Evolutionary conservation across 1,140 invertebrate species (phyloP), one percentile per base, ranked within the genome.

Genomic region (Calephelis virginiensis): DNA sequence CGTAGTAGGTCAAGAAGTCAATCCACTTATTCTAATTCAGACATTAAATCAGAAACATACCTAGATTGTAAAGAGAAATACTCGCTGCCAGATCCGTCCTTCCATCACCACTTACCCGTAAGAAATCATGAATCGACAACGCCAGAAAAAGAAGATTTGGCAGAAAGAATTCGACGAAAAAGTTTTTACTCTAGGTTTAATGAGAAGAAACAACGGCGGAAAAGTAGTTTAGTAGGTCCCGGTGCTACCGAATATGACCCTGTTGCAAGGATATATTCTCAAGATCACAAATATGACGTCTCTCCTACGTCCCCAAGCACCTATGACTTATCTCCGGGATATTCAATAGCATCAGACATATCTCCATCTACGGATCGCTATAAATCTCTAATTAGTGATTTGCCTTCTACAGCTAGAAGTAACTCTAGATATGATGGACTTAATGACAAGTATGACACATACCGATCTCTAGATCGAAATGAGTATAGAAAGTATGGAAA

Each of bases 131-230:
- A 91, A 66, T 82, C 84, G 8, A 80, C 79, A 45, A 81, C 85
- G 7, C 86, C 89, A 12, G 91, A 92, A 73, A 84, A 92, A 48
- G 96, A 97, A 79, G 95, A 95, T 45, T 95, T 97, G 10, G 94
- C 95, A 45, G 97, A 98, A 77, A 92, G 97, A 72, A 98, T 98
- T 69, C 92, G 96, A 72, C 92, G 97, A 14, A 97, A 97, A 82
- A 97, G 96, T 82, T 98, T 97, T 86, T 98, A 97, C 79, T 95
- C 95, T 6, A 93, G 96, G 66, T 97, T 97, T 79, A 97, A 97
- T 76, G 95, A 96, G 75, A 94, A 95, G 75, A 95, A 95, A 81
- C 92, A 93, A 53, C 92, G 94, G 64, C 89, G 93, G 70, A 93
- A 93, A 74, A 93, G 93, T 77, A 92, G 80, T 74, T 89, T 94